These are phyloP conservation scores for Odobenus rosmarus DNA, from an alignment of 2,113 vertebrate species.

Conservation along the genomic window DNA sequence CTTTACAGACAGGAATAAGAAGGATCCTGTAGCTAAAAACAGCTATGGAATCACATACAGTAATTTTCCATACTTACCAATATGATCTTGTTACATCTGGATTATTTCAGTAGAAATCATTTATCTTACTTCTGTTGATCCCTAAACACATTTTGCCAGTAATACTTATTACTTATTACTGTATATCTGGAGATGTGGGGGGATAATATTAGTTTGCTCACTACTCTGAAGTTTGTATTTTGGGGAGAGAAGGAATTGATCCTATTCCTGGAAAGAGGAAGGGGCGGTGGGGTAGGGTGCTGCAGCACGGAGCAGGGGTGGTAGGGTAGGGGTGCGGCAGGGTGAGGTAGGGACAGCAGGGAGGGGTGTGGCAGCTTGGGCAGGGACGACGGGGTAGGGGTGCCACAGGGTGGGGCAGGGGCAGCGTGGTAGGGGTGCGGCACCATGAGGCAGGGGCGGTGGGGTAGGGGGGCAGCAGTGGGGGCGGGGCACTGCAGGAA, in stretches of 20 bases:
- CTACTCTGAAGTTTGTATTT: not conserved
- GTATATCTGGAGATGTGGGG: too few relatives aligned
- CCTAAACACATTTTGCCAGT: not conserved
- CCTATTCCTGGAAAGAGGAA: not conserved
- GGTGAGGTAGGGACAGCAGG: not conserved
- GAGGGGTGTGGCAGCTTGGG: too few relatives aligned
- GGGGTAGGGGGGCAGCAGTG: too few relatives aligned
- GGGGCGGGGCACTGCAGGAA: fast-evolving
- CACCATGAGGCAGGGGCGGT: not conserved
- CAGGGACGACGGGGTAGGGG: too few relatives aligned
- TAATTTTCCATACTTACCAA: not conserved
- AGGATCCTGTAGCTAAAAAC: too few relatives aligned
- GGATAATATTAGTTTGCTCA: too few relatives aligned
- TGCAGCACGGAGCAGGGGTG: not conserved
- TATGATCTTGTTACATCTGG: fast-evolving
- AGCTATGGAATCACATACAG: not conserved
- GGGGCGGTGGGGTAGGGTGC: too few relatives aligned
- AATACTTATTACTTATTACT: too few relatives aligned
- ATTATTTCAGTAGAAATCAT: not conserved
- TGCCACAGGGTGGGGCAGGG: too few relatives aligned
- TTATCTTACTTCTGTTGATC: not conserved
- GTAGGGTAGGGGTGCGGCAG: too few relatives aligned
- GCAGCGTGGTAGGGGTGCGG: too few relatives aligned
- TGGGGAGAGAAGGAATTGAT: not conserved
- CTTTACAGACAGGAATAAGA: not conserved